Percentiles rank a stretch among this genome's conserved stretches.
These are phyloP conservation scores for Diadumene lineata DNA, from an alignment of 92 coral and sea anemone genomes.

Conservation along the genomic window DNA sequence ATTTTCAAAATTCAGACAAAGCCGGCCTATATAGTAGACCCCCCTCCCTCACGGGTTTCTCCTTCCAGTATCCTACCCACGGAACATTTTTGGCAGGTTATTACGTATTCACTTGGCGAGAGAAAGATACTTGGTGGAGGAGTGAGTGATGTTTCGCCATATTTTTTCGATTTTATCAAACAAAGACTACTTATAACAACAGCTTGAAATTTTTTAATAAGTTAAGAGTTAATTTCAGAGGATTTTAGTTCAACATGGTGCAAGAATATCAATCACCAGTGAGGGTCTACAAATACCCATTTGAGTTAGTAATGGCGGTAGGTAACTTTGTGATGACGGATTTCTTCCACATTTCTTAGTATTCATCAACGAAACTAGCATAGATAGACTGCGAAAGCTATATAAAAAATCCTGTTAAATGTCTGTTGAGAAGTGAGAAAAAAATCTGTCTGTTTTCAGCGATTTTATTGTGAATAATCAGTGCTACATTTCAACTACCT, in stretches of 20 bases:
- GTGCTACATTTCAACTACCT: too few species aligned
- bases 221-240: not conserved
- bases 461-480: too few species aligned
- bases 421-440: too few species aligned
- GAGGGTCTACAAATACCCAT: constrained; percentile 97
- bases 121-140: not conserved
- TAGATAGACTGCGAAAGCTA: not conserved
- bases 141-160: not conserved
- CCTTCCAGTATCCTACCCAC: constrained; percentile 5
- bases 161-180: constrained; percentile 1
- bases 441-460: too few species aligned
- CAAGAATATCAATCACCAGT: constrained; percentile 99
- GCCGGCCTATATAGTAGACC: too few species aligned
- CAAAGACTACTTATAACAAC: not conserved
- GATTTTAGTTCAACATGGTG: constrained; percentile 59
- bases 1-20: too few species aligned
- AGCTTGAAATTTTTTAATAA: not conserved
- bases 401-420: too few species aligned
- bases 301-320: constrained; percentile 99
- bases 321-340: constrained; percentile 38
- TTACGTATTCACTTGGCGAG: constrained; percentile 20
- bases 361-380: not conserved
- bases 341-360: not conserved
- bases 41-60: too few species aligned
- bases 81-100: constrained; percentile 1